Evolutionary conservation across 2,113 vertebrate species (phyloP).

Genomic region (Ramphastos sulfuratus): DNA sequence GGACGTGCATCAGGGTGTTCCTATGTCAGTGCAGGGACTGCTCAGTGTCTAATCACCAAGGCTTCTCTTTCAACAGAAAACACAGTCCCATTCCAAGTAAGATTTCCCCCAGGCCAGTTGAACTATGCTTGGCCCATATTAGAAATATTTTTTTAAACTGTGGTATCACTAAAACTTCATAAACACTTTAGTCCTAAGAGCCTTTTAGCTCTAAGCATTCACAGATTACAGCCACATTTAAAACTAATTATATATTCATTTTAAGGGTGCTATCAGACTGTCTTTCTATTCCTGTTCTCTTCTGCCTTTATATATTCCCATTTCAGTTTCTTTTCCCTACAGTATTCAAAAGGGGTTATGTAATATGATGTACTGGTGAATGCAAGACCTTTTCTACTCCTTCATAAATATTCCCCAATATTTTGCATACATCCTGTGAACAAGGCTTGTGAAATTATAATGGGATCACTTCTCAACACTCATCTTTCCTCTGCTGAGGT

Average conservation of each 20-base stretch:
- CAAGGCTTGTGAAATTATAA: constrained; percentile 57
- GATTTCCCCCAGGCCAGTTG: neutral
- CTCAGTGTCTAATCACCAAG: neutral
- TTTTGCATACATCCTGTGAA: constrained; percentile 58
- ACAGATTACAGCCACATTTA: neutral
- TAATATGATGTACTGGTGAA: constrained; percentile 40
- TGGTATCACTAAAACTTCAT: neutral
- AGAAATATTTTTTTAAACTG: neutral
- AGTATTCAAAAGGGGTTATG: constrained; percentile 33
- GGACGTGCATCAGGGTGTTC: rapidly evolving
- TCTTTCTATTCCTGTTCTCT: neutral
- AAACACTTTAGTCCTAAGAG: neutral
- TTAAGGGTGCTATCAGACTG: neutral
- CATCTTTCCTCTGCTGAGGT: constrained; percentile 28
- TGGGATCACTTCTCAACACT: constrained; percentile 47
- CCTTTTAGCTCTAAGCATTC: neutral
- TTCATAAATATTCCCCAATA: constrained; percentile 66
- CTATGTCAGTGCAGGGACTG: neutral
- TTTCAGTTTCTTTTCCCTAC: neutral
- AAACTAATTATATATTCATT: constrained; percentile 8
- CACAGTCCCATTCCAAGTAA: neutral
- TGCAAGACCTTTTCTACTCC: constrained; percentile 4
- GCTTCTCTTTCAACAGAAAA: neutral
- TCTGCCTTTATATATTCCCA: constrained; percentile 11
- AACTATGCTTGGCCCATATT: neutral